Evolutionary conservation across 2,797 vertebrate genomes (phyloP).

Genomic region (Gadopsis marmoratus): DNA sequence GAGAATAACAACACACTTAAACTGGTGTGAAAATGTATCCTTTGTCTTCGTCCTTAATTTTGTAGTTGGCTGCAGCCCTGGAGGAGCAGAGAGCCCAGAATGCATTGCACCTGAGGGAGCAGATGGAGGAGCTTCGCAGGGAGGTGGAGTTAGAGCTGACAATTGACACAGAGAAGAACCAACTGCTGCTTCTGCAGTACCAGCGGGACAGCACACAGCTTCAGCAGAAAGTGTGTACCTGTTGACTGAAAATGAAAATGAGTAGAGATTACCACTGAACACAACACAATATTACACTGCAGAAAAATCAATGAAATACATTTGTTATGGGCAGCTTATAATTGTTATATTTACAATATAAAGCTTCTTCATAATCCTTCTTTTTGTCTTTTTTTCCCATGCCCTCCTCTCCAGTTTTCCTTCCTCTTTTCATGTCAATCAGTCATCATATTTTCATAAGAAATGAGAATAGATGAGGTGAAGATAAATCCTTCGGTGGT

Average conservation of each 20-base stretch:
- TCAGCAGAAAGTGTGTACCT: constrained; percentile 81
- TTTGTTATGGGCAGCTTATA: neutral
- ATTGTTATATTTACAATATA: neutral
- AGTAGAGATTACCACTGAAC: neutral
- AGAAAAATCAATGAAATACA: neutral
- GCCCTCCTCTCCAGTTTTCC: neutral
- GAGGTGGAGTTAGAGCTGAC: constrained; percentile 82
- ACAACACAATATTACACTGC: neutral
- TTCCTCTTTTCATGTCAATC: neutral
- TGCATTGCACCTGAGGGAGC: constrained; percentile 74
- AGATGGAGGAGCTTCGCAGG: constrained; percentile 77
- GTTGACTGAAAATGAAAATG: neutral
- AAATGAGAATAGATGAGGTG: constrained; percentile 1
- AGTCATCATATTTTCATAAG: constrained; percentile 2
- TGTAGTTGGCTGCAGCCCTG: constrained; percentile 81
- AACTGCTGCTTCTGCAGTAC: constrained; percentile 81
- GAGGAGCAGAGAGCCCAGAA: constrained; percentile 78
- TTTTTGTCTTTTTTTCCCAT: neutral
- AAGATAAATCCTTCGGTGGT: constrained; percentile 2
- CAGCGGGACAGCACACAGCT: constrained; percentile 82
- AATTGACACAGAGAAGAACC: constrained; percentile 85
- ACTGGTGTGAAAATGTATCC: neutral
- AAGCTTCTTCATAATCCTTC: neutral
- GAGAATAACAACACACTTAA: neutral
- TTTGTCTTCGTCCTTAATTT: constrained; percentile 25